A percentile compares a stretch with the other conserved stretches of the same genome.
Evolutionary conservation across 2,113 vertebrate species (phyloP).

Genomic region (Sapayoa aenigma): DNA sequence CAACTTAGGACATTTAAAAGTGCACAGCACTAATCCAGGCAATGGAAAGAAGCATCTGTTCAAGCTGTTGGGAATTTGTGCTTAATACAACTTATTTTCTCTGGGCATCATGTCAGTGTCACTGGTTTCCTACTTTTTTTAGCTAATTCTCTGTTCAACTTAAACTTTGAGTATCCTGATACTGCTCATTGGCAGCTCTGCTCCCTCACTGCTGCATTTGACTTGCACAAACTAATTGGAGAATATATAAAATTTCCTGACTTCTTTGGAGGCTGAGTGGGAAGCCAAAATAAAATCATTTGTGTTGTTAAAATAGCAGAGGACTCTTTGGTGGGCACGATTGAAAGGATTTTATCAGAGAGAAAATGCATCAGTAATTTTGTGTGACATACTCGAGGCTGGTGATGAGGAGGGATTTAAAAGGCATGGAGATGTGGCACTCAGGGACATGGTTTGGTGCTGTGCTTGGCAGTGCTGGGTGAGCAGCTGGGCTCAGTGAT

Average conservation of each 20-base stretch:
- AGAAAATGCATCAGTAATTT: background rate
- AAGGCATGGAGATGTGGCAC: background rate
- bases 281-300: background rate
- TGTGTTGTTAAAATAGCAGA: background rate
- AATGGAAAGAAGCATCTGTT: background rate
- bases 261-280: background rate
- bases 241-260: too few relatives aligned
- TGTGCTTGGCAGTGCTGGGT: background rate
- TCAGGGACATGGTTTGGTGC: background rate
- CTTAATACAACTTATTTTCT: background rate
- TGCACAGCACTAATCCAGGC: background rate
- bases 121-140: background rate
- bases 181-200: fast-evolving
- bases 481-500: background rate
- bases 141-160: background rate
- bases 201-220: background rate
- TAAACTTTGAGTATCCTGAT: background rate
- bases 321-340: background rate
- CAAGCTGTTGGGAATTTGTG: background rate
- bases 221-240: background rate
- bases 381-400: background rate
- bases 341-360: background rate
- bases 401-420: background rate
- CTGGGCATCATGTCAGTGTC: background rate
- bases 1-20: background rate